Base-by-base conservation (phyloP, 2,797 vertebrate species). In the Decapterus maruadsi region DNA sequence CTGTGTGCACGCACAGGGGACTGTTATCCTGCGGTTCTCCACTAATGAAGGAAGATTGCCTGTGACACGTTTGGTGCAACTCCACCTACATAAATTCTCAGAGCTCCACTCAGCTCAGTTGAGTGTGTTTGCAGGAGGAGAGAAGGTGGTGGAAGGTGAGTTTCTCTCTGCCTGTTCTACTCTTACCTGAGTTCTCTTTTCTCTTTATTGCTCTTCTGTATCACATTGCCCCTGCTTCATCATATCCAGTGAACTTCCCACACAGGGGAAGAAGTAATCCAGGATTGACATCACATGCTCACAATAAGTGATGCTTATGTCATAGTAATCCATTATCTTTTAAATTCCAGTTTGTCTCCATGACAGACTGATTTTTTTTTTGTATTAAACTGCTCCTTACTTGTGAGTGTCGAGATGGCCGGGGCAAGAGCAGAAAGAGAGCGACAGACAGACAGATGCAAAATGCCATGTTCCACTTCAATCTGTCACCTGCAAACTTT, bases 11-110 rank as follows among this genome's bases (percentile, higher is more conserved):
- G 6, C 78, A 73, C 63, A 46, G 43, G 74, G 78, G 56, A 84
- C 73, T 70, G 63, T 59, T 68, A 54, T 76, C 62, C 59, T 82
- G 26, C 56, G 4, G 42, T 60, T 55, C 46, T 53, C 68, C 36
- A 38, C 73, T 85, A 89, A 90, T 84, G 65, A 92, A 84, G 56
- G 71, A 83, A 83, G 82, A 89, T 86, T 80, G 48, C 46, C 46
- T 87, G 34, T 85, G 83, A 89, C 79, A 68, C 70, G 72, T 90
- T 80, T 79, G 81, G 74, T 89, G 59, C 77, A 84, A 54, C 62
- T 76, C n/a, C 34, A 45, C 68, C 51, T 80, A 72, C 74, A 80
- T 86, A 79, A 79, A 86, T 90, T 81, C 74, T 36, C 68, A 77
- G 51, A 61, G 61, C 59, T 84, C 58, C 61, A 58, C 67, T 58